Base-by-base conservation (phyloP, 2,113 vertebrate species). In the Nannobrachium achirus region DNA sequence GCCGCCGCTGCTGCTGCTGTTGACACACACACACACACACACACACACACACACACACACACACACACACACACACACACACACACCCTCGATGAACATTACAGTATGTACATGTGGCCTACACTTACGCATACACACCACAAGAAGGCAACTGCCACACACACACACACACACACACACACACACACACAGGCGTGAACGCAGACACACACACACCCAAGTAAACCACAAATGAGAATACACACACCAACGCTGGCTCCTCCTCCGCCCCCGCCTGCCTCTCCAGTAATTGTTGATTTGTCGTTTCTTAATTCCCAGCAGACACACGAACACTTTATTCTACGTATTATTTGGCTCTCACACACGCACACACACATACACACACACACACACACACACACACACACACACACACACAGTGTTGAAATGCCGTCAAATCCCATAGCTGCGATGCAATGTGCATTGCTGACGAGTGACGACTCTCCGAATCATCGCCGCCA, bases 271-370 rank as follows among this genome's bases (percentile, higher is more conserved):
- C 25, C 25, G 25, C 25, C 25, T 33, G 25, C 25, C 25, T 15
- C 38, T 80, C 56, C 53, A 81, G 60, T 40, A 20, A 25, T 56
- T 64, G 62, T 51, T 80, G 53, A 82, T 77, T 82, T 65, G 68
- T 57, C 69, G 66, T 60, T 58, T 63, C 16, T 72, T 83, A 87
- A 83, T 83, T 81, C 50, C 14, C 56, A 38, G 40, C 77, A 85
- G 79, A 1, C 52, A 15, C 60, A 48, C 33, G 25, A 33, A 53
- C 33, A 53, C 48, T 45, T 65, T 45, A 8, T 65, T 53, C 53
- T 33, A 11, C 18, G 61, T 50, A 20, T 39, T 53, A 18, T 20
- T 45, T 7, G 1, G 45, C 2, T 20, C 45, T 1, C 50, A 56
- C 39, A 25, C 40, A 57, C 19, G 14, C 20, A 38, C 44, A 8